Percentiles rank a stretch among this genome's conserved stretches.
Conservation (phyloP, 2,113 vertebrate species). For the Solea senegalensis region DNA sequence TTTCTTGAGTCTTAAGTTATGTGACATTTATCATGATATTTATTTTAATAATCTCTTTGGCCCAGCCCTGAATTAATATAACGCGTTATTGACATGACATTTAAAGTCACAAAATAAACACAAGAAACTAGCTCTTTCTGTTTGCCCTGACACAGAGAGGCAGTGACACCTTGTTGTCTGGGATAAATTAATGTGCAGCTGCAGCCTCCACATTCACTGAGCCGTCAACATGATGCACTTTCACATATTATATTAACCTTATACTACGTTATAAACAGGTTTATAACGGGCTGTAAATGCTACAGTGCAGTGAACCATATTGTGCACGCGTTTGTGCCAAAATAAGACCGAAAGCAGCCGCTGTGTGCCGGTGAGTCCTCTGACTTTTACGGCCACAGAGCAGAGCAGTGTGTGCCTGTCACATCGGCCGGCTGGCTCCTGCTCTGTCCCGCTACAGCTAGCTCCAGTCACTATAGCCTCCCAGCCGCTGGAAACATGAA, state of each 20-base stretch:
- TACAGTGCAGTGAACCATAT: neutral
- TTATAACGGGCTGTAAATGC: neutral
- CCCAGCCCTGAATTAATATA: too few relatives aligned
- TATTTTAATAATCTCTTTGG: too few relatives aligned
- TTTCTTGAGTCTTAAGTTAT: too few relatives aligned
- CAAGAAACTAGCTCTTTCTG: neutral
- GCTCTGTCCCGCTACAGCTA: constrained; percentile 73
- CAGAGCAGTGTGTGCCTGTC: constrained; percentile 14
- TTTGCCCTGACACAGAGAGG: neutral
- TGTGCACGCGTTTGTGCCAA: neutral
- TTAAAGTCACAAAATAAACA: neutral
- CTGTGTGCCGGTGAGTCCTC: neutral
- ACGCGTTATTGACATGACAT: neutral
- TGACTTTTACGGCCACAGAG: constrained; percentile 46
- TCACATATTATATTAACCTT: neutral
- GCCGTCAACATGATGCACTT: neutral
- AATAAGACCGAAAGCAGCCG: neutral
- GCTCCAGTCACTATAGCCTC: constrained; percentile 52
- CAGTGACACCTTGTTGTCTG: constrained; percentile 44
- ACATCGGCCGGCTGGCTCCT: constrained; percentile 44
- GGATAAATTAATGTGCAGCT: constrained; percentile 29
- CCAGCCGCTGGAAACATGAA: constrained; percentile 40
- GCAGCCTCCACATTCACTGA: constrained; percentile 12
- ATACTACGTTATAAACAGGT: neutral
- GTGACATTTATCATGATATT: too few relatives aligned